Conservation (phyloP, 2,797 vertebrate species). For the Fratercula arctica region DNA sequence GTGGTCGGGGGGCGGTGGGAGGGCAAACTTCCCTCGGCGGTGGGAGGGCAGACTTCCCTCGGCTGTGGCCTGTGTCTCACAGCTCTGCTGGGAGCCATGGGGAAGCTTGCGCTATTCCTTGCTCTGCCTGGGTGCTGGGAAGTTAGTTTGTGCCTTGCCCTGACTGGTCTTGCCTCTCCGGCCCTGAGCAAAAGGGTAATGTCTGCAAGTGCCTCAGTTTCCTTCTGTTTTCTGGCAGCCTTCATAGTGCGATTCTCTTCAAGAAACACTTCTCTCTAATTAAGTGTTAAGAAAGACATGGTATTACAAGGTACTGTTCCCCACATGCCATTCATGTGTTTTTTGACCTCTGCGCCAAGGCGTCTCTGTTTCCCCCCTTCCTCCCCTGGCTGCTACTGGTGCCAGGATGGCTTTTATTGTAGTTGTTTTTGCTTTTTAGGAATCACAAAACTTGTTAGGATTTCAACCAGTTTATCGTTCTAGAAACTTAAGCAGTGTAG, state of each 20-base stretch:
- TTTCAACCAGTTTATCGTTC: background rate
- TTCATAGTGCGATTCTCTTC: background rate
- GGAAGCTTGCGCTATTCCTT: background rate
- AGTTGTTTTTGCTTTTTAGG: background rate
- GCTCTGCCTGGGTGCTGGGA: background rate
- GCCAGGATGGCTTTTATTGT: background rate
- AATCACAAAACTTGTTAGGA: background rate
- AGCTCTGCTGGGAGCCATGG: too few species aligned
- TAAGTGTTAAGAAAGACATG: background rate
- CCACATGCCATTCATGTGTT: background rate
- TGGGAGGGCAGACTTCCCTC: accelerated
- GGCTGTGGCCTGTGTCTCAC: accelerated
- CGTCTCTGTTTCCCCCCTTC: accelerated
- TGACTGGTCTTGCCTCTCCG: accelerated
- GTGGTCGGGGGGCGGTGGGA: accelerated
- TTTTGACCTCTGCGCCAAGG: background rate
- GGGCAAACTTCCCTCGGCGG: accelerated
- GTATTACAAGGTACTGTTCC: background rate
- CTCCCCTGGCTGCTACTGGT: background rate
- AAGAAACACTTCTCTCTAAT: background rate
- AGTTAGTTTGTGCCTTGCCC: background rate
- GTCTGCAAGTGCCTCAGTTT: accelerated
- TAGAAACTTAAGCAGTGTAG: background rate
- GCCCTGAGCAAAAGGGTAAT: background rate
- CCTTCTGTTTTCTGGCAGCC: background rate